phyloP scores from a whole-genome alignment of 2,797 vertebrate genomes.

The Urophycis tenuis region DNA sequence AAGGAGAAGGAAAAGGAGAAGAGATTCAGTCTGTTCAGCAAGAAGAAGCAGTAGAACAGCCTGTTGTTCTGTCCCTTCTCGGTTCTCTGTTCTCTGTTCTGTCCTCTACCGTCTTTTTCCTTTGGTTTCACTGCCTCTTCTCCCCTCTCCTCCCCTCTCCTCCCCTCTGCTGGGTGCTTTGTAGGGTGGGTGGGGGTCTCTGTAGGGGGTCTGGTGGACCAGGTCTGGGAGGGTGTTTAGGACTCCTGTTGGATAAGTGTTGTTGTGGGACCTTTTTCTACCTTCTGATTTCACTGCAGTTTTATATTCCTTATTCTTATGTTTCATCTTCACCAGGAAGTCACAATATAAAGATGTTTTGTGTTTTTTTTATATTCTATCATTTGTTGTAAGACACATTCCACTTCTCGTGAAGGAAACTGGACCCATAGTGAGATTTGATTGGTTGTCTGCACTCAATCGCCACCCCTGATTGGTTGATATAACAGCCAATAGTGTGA shows the following conservation, averaged over 20 bases:
- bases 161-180: neutral
- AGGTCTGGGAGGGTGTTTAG: neutral
- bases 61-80: neutral
- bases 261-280: neutral
- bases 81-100: neutral
- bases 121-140: neutral
- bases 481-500: conserved; percentile 23
- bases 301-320: conserved; percentile 4
- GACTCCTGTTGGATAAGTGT: neutral
- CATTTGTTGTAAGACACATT: conserved; percentile 31
- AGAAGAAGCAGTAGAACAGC: conserved; percentile 82
- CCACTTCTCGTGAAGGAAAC: conserved; percentile 38
- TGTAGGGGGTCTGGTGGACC: neutral
- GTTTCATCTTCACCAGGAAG: neutral
- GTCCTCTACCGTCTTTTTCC: neutral
- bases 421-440: conserved; percentile 51
- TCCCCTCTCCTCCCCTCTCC: neutral
- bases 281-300: neutral
- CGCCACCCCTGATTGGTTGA: conserved; percentile 2
- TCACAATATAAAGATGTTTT: neutral
- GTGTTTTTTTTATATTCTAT: conserved; percentile 21
- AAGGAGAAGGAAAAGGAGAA: conserved; percentile 82
- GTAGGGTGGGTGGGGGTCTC: neutral
- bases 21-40: conserved; percentile 95
- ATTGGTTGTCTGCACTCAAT: conserved; percentile 4